Evolutionary conservation across 2,113 vertebrate genomes (phyloP).

Genomic region (Paracanthobrama guichenoti): DNA sequence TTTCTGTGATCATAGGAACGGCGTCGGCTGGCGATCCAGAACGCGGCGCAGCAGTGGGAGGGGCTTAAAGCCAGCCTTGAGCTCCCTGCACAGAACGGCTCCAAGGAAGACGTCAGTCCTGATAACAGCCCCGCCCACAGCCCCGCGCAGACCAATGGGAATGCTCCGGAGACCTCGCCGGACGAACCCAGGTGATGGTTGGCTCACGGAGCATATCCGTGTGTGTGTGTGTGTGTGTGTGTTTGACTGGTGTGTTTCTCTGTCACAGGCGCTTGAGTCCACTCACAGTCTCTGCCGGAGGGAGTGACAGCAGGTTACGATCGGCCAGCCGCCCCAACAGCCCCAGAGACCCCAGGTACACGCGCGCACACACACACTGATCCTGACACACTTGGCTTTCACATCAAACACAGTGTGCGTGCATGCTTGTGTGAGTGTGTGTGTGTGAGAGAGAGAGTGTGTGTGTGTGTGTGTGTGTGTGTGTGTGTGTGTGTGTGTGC

Average conservation of each 20-base stretch:
- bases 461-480: no score
- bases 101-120: slow-evolving; percentile 76
- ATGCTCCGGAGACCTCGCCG: slow-evolving; percentile 77
- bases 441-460: no score
- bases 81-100: slow-evolving; percentile 74
- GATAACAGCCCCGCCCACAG: slow-evolving; percentile 82
- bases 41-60: slow-evolving; percentile 93
- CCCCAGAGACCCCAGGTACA: slow-evolving; percentile 73
- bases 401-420: no score
- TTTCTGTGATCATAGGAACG: slow-evolving; percentile 80
- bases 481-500: no score
- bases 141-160: slow-evolving; percentile 79
- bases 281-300: slow-evolving; percentile 65
- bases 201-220: background rate
- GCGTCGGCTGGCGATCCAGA: slow-evolving; percentile 87
- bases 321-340: slow-evolving; percentile 74
- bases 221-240: background rate
- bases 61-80: slow-evolving; percentile 72
- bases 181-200: slow-evolving; percentile 85
- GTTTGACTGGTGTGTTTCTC: background rate
- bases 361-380: no score
- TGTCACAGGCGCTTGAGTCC: slow-evolving; percentile 69
- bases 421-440: no score
- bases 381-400: no score
- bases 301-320: slow-evolving; percentile 68